phyloP scores from a whole-genome alignment of 2,888 invertebrate genomes.

The Rosalia funebris region DNA sequence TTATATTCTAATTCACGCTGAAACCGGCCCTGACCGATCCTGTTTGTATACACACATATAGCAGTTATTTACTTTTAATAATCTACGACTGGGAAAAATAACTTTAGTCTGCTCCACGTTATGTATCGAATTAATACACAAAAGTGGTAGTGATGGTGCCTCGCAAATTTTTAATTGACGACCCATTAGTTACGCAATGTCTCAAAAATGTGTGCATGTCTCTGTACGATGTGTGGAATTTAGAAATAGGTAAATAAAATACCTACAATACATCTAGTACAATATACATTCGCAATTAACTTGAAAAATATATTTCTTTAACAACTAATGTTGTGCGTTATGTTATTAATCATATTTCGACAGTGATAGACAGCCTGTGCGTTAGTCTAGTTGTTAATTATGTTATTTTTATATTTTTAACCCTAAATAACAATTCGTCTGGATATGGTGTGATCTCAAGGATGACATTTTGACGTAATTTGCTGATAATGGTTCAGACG shows the following conservation, averaged over 20 bases:
- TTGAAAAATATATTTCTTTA: neutral
- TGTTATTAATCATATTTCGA: slow-evolving; percentile 20
- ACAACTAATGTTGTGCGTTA: slow-evolving; percentile 7
- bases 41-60: slow-evolving; percentile 6
- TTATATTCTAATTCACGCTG: too few species aligned
- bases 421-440: neutral
- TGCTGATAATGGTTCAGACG: neutral
- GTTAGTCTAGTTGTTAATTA: neutral
- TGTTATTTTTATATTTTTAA: neutral
- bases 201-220: slow-evolving; percentile 11
- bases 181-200: neutral
- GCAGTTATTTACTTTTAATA: slow-evolving; percentile 20
- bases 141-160: neutral
- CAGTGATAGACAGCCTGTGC: slow-evolving; percentile 6
- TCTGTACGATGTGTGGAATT: slow-evolving; percentile 17
- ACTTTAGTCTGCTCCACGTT: slow-evolving; percentile 11
- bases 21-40: slow-evolving; percentile 7
- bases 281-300: neutral
- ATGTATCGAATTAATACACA: neutral
- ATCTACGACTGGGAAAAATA: slow-evolving; percentile 15
- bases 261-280: too few species aligned
- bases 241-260: slow-evolving; percentile 3
- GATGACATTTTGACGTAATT: neutral
- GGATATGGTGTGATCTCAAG: neutral
- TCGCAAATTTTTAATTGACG: neutral